Percentiles rank a stretch among this genome's conserved stretches.
Conservation (phyloP, 2,797 vertebrate species). For the Acipenser oxyrinchus region DNA sequence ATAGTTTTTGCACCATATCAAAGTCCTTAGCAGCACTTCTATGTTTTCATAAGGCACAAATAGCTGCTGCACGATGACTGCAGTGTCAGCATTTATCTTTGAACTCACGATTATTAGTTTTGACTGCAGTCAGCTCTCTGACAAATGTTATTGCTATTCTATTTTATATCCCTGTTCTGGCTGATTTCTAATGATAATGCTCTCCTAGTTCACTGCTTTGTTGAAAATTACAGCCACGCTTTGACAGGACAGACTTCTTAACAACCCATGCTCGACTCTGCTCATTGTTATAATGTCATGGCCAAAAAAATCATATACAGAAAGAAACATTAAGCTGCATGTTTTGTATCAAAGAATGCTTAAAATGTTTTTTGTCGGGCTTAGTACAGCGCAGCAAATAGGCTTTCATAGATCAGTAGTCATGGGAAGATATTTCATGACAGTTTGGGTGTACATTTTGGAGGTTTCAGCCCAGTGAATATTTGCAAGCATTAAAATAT, state of each 20-base stretch:
- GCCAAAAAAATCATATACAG: neutral
- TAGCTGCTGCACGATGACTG: slow-evolving; percentile 57
- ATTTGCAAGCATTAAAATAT: no score
- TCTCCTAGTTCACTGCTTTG: slow-evolving; percentile 63
- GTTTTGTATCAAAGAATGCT: no score
- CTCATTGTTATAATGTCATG: slow-evolving; percentile 56
- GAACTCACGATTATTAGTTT: slow-evolving; percentile 71
- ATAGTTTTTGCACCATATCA: no score
- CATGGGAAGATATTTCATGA: no score
- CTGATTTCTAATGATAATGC: slow-evolving; percentile 71
- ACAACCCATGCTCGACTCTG: slow-evolving; percentile 38
- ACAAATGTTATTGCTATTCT: slow-evolving; percentile 72
- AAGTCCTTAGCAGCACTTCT: slow-evolving; percentile 15
- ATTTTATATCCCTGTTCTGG: slow-evolving; percentile 71
- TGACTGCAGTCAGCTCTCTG: slow-evolving; percentile 68
- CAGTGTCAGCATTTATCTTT: slow-evolving; percentile 69
- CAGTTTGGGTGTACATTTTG: no score
- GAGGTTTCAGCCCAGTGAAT: no score
- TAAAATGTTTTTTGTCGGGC: no score
- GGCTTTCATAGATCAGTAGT: no score
- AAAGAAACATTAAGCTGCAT: no score
- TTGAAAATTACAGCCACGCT: slow-evolving; percentile 63
- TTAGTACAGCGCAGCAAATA: no score
- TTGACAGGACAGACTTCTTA: slow-evolving; percentile 55
- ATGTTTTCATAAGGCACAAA: slow-evolving; percentile 43